Evolutionary conservation across 2,888 invertebrate species (phyloP).

Genomic region (Deladenus siricidicola): DNA sequence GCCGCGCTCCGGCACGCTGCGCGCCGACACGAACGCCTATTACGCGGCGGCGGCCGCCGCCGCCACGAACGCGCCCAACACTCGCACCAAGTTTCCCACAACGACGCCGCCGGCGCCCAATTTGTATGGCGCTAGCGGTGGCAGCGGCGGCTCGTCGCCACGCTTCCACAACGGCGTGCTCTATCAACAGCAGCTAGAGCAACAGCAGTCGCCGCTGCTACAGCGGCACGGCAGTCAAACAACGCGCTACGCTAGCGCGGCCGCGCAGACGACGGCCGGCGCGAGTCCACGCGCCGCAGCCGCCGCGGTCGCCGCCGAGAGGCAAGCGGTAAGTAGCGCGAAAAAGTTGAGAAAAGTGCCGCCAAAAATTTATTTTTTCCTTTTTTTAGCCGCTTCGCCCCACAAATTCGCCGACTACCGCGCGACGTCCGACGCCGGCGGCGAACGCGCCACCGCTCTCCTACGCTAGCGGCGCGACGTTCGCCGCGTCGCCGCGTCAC

Average conservation of each 20-base stretch:
- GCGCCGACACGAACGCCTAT: not conserved
- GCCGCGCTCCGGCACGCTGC: too few species aligned
- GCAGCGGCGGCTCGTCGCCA: not conserved
- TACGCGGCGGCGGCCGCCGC: not conserved
- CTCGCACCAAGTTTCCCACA: not conserved
- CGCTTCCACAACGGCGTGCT: not conserved
- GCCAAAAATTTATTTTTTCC: not conserved
- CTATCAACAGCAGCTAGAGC: not conserved
- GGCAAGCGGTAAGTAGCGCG: slow-evolving; percentile 10
- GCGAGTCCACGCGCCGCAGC: not conserved
- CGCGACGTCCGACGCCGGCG: not conserved
- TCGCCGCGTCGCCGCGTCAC: not conserved
- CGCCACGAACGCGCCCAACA: too few species aligned
- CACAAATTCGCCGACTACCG: not conserved
- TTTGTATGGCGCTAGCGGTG: not conserved
- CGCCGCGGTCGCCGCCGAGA: not conserved
- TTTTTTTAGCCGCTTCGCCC: not conserved
- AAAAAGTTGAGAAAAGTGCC: not conserved
- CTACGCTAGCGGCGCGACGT: not conserved
- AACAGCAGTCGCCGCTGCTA: not conserved
- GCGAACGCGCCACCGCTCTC: not conserved
- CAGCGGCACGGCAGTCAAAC: slow-evolving; percentile 1
- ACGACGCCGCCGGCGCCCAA: not conserved
- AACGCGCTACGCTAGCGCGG: not conserved
- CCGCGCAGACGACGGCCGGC: not conserved